These are phyloP conservation scores for Motacilla alba DNA, from an alignment of 2,113 vertebrate genomes.

Conservation along the genomic window DNA sequence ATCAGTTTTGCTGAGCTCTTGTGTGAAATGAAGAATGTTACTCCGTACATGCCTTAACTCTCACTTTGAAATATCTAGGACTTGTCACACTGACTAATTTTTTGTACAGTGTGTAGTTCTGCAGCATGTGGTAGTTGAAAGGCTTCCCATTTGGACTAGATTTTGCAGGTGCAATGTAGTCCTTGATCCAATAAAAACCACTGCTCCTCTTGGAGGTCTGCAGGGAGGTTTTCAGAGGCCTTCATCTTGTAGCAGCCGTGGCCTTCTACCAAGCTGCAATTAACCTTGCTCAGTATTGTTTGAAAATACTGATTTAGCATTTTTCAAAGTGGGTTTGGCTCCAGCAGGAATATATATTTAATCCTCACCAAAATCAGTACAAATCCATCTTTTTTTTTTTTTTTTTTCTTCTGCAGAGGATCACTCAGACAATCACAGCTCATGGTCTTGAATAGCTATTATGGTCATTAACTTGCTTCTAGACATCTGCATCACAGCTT, in stretches of 20 bases:
- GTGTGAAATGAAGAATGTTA: not conserved
- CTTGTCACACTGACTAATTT: not conserved
- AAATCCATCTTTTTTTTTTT: not conserved
- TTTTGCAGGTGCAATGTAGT: not conserved
- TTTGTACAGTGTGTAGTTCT: not conserved
- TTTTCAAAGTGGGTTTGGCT: not conserved
- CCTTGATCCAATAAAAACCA: not conserved
- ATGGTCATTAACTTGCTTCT: not conserved
- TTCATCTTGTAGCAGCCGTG: fast-evolving
- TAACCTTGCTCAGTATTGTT: not conserved
- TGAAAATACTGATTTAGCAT: not conserved
- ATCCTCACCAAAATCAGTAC: not conserved
- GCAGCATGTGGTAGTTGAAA: not conserved
- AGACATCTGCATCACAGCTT: not conserved
- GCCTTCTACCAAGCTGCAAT: not conserved
- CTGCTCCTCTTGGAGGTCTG: not conserved
- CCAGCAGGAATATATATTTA: not conserved
- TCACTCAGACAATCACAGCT: not conserved
- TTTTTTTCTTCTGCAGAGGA: not conserved
- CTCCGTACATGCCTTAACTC: not conserved
- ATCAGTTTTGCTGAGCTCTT: not conserved
- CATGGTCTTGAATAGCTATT: not conserved
- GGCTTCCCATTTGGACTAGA: not conserved
- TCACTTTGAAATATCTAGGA: not conserved
- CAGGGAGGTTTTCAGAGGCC: not conserved